Base-by-base conservation (phyloP, 2,888 invertebrate species). In the Pilophorus perplexus region DNA sequence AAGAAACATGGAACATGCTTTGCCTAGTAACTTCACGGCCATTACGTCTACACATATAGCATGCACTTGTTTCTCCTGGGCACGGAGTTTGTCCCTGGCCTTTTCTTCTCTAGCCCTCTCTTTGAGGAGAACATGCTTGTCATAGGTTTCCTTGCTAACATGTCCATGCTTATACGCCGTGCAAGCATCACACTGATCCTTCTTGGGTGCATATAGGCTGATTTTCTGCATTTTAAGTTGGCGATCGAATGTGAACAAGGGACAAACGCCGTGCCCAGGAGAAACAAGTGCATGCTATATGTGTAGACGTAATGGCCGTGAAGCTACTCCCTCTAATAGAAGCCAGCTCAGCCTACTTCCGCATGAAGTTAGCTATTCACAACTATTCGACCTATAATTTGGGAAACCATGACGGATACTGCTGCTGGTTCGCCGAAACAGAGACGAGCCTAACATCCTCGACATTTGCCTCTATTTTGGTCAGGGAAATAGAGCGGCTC, bases 151-250 rank as follows among this genome's bases (percentile, higher is more conserved):
- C 28, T 64, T 27, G 46, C 1, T 1, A 1, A 66, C 18, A 16
- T 66, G 20, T 12, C 27, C 44, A 42, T 60, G 27, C 28, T 69
- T 65, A 22, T 44, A 52, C 48, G 22, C 16, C 6, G 48, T 50
- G 50, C 64, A 64, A 33, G 33, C 8, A 33, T 67, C 62, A 22
- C 67, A 66, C 28, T 68, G 55, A 18, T 68, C 68, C 46, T 50
- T 69, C 42, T 54, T 54, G 5, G 54, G 54, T 3, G 28, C 14
- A 8, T 8, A 54, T 2, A 54, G 16, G 28, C 54, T 54, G 6
- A 54, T n/a, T 5, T 28, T 54, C 23, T 10, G 8, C 23, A 14
- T 10, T 54, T 54, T 54, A 28, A 2, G 14, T 28, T 54, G 28
- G 1, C 33, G 3, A 28, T 23, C 22, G 8, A 46, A 46, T 2